These are phyloP conservation scores for Schizotus pectinicornis DNA, from an alignment of 2,888 invertebrate genomes.

Conservation along the genomic window DNA sequence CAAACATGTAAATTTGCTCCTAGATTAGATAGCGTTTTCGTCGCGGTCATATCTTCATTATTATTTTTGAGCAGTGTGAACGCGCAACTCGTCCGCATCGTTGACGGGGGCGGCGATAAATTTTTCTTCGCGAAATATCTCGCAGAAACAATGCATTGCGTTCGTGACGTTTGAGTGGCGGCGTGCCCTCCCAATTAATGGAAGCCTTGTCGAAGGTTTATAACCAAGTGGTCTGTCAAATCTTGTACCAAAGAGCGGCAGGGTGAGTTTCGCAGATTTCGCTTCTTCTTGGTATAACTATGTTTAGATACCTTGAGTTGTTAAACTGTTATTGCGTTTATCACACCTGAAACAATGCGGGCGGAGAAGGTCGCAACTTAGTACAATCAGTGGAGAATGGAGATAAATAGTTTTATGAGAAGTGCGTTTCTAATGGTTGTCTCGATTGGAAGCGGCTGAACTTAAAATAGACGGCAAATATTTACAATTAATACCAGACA, in stretches of 20 bases:
- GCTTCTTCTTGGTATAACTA: neutral
- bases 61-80: slow-evolving; percentile 11
- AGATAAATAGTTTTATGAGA: too few relatives aligned
- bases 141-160: slow-evolving; percentile 2
- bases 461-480: too few relatives aligned
- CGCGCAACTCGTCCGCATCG: slow-evolving; percentile 17
- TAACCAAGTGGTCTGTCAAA: slow-evolving; percentile 34
- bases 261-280: slow-evolving; percentile 30
- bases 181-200: slow-evolving; percentile 27
- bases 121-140: slow-evolving; percentile 8
- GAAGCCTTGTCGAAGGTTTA: slow-evolving; percentile 37
- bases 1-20: slow-evolving; percentile 37
- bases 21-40: slow-evolving; percentile 38
- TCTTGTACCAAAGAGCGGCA: slow-evolving; percentile 31
- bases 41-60: slow-evolving; percentile 13
- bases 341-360: too few relatives aligned
- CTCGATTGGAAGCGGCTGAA: too few relatives aligned
- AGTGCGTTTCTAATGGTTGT: too few relatives aligned
- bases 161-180: slow-evolving; percentile 4
- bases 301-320: neutral
- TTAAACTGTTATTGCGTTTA: too few relatives aligned
- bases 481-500: too few relatives aligned
- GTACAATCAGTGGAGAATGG: too few relatives aligned
- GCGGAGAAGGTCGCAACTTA: too few relatives aligned
- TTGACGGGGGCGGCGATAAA: slow-evolving; percentile 6